phyloP scores from a whole-genome alignment of 2,888 invertebrate species.

The Pomacea canaliculata region DNA sequence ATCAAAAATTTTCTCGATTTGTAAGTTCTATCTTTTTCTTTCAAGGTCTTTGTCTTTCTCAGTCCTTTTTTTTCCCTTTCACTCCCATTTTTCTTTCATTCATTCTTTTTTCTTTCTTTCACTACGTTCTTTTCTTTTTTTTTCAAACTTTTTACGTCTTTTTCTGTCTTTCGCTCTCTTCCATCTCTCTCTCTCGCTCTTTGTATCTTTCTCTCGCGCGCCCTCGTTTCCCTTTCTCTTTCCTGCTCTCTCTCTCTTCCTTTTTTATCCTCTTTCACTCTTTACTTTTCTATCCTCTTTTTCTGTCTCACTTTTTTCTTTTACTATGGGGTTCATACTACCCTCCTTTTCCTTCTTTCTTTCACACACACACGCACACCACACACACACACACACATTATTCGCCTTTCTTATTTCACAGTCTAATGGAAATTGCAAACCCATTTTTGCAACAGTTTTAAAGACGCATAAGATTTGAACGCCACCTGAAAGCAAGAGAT shows the following conservation, averaged over 20 bases:
- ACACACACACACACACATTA: background rate
- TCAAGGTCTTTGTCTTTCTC: too few species aligned
- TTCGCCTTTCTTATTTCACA: too few species aligned
- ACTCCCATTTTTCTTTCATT: too few species aligned
- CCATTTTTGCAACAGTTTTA: too few species aligned
- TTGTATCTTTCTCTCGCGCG: background rate
- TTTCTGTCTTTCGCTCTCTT: background rate
- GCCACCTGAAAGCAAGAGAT: too few species aligned
- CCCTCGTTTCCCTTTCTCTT: background rate
- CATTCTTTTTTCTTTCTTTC: too few species aligned
- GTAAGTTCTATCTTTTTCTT: too few species aligned
- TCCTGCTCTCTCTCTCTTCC: background rate
- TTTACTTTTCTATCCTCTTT: background rate
- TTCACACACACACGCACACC: background rate
- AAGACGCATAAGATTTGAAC: too few species aligned
- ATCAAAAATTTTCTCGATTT: too few species aligned
- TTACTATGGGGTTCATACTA: background rate
- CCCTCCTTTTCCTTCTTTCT: background rate
- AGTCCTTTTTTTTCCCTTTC: too few species aligned
- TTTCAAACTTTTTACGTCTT: background rate
- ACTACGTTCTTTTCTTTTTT: too few species aligned
- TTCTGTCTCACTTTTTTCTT: background rate
- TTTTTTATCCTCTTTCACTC: background rate
- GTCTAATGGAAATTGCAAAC: too few species aligned
- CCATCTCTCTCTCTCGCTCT: background rate